Conservation (phyloP, 1,140 invertebrate genomes). For the Brachionus rotundiformis region DNA sequence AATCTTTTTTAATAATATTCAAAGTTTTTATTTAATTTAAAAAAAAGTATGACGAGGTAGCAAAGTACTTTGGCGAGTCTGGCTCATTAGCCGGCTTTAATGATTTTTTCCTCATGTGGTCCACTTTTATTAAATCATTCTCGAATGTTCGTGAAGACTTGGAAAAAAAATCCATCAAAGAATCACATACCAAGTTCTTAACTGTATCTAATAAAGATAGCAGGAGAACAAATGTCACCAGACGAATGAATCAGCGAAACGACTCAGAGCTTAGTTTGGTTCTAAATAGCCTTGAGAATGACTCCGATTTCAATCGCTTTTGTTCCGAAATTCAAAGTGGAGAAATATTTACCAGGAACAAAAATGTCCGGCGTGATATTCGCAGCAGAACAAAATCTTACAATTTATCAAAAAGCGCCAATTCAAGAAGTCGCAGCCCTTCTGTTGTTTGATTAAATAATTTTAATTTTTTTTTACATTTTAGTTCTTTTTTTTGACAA, state of each 20-base stretch:
- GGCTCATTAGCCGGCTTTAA: background rate
- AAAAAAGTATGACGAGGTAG: background rate
- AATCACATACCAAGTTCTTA: background rate
- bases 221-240: background rate
- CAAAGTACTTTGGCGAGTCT: conserved; percentile 29
- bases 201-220: conserved; percentile 12
- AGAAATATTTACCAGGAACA: conserved; percentile 11
- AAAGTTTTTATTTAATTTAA: background rate
- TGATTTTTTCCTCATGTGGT: conserved; percentile 39
- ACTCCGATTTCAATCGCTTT: background rate
- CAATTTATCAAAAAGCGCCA: conserved; percentile 3
- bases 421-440: background rate
- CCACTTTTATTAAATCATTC: conserved; percentile 37
- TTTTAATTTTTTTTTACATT: conserved; percentile 4
- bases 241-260: conserved; percentile 2
- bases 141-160: background rate
- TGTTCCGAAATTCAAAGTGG: conserved; percentile 14
- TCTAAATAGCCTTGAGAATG: background rate
- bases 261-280: background rate
- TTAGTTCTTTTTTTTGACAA: background rate
- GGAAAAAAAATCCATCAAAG: conserved; percentile 15
- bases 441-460: background rate
- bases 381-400: conserved; percentile 30
- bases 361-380: background rate
- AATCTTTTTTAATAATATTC: background rate